Conservation (phyloP, 2,888 invertebrate genomes). For the Perithous albicinctus region DNA sequence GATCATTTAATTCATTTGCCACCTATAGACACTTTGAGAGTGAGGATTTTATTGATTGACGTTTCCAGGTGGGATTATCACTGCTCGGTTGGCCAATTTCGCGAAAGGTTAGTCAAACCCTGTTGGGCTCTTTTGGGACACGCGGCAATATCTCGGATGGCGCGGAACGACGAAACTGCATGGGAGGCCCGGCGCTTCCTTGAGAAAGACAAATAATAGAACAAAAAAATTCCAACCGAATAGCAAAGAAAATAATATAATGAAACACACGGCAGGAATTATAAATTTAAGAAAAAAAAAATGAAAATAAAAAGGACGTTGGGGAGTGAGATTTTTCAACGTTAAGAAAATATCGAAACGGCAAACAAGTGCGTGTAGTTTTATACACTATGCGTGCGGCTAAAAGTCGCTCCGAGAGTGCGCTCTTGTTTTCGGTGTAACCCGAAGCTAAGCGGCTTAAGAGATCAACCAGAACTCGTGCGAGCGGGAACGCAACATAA, state of each 20-base stretch:
- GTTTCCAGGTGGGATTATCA: conserved; percentile 66
- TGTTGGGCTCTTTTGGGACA: conserved; percentile 54
- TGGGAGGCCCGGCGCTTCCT: conserved; percentile 60
- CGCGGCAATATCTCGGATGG: conserved; percentile 48
- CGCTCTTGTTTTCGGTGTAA: conserved; percentile 84
- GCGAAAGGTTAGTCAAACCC: conserved; percentile 69
- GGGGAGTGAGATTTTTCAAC: conserved; percentile 31
- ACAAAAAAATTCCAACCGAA: conserved; percentile 34
- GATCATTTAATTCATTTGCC: conserved; percentile 64
- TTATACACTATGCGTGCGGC: conserved; percentile 67
- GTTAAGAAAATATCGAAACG: conserved; percentile 71
- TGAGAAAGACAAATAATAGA: conserved; percentile 33
- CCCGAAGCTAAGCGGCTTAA: conserved; percentile 85
- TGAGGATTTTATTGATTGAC: conserved; percentile 64
- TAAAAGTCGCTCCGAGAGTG: conserved; percentile 81
- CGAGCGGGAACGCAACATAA: conserved; percentile 44
- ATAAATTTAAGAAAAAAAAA: conserved; percentile 14
- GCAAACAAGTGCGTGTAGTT: conserved; percentile 79
- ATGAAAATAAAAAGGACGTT: neutral
- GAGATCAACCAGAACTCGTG: conserved; percentile 82
- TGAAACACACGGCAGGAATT: conserved; percentile 8
- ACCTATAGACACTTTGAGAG: conserved; percentile 1
- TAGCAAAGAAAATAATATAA: conserved; percentile 22
- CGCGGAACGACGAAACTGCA: conserved; percentile 55
- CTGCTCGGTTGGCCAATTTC: conserved; percentile 68